phyloP scores from a whole-genome alignment of 2,797 vertebrate genomes.

The Miichthys miiuy region DNA sequence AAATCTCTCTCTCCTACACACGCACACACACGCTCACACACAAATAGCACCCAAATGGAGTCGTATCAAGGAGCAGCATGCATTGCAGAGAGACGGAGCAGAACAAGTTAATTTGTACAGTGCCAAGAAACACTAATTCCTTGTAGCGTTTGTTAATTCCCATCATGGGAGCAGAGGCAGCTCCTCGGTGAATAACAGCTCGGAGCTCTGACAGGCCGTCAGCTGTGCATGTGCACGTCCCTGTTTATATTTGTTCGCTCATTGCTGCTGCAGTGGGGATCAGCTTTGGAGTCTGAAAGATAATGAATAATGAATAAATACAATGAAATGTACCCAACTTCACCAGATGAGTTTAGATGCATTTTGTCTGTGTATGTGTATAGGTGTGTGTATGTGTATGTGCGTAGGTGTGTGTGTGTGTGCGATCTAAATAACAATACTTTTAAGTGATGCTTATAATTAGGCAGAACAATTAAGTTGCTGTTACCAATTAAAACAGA shows the following conservation, averaged over 20 bases:
- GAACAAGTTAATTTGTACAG: slow-evolving; percentile 73
- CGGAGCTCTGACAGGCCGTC: slow-evolving; percentile 58
- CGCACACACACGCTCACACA: slow-evolving; percentile 28
- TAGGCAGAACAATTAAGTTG: slow-evolving; percentile 33
- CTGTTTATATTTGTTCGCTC: slow-evolving; percentile 37
- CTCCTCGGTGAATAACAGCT: slow-evolving; percentile 52
- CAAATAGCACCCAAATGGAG: slow-evolving; percentile 46
- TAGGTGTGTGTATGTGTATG: background rate
- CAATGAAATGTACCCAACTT: slow-evolving; percentile 20
- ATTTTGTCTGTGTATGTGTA: slow-evolving; percentile 1
- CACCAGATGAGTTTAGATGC: slow-evolving; percentile 17
- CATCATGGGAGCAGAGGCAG: slow-evolving; percentile 52
- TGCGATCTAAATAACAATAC: slow-evolving; percentile 25
- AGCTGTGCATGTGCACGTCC: slow-evolving; percentile 21
- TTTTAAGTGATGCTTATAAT: slow-evolving; percentile 37
- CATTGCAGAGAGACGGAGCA: slow-evolving; percentile 62
- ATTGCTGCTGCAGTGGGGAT: slow-evolving; percentile 30
- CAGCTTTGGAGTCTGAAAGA: slow-evolving; percentile 34
- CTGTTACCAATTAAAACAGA: slow-evolving; percentile 26
- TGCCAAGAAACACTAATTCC: slow-evolving; percentile 72
- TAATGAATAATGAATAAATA: slow-evolving; percentile 51
- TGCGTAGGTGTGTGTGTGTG: background rate
- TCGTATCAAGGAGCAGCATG: slow-evolving; percentile 56
- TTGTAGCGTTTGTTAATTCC: slow-evolving; percentile 69
- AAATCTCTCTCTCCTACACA: background rate